These are phyloP conservation scores for Prenolepis imparis DNA, from an alignment of 2,888 invertebrate genomes.

Conservation along the genomic window DNA sequence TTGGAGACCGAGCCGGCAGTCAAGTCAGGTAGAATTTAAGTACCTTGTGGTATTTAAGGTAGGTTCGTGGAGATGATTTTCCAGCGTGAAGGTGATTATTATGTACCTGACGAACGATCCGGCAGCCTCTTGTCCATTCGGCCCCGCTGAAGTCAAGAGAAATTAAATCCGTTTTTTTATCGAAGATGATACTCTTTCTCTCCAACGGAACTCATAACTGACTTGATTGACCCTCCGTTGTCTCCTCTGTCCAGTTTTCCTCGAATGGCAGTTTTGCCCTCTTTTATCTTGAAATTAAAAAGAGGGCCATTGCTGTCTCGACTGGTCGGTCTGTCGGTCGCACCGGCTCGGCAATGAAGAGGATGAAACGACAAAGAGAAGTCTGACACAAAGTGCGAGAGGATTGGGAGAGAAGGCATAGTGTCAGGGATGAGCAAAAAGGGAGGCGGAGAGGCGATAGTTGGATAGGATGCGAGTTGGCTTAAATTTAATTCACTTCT, in stretches of 20 bases:
- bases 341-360: slow-evolving; percentile 37
- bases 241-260: neutral
- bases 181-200: slow-evolving; percentile 33
- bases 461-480: slow-evolving; percentile 54
- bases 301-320: slow-evolving; percentile 44
- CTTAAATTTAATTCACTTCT: slow-evolving; percentile 75
- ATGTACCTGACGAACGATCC: slow-evolving; percentile 61
- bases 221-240: slow-evolving; percentile 34
- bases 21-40: slow-evolving; percentile 23
- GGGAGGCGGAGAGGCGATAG: neutral
- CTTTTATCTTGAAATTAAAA: slow-evolving; percentile 67
- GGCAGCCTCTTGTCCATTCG: slow-evolving; percentile 52
- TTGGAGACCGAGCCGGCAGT: neutral
- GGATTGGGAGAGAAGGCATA: slow-evolving; percentile 43
- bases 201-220: slow-evolving; percentile 19
- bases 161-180: slow-evolving; percentile 55
- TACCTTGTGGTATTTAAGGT: neutral
- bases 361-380: slow-evolving; percentile 50
- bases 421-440: slow-evolving; percentile 32
- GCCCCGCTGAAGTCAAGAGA: slow-evolving; percentile 24
- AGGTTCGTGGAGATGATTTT: slow-evolving; percentile 18
- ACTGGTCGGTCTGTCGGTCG: neutral
- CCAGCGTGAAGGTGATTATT: slow-evolving; percentile 57
- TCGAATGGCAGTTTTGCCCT: slow-evolving; percentile 43
- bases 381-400: slow-evolving; percentile 46